Base-by-base conservation (phyloP, 2,797 vertebrate genomes). In the Lates japonicus region DNA sequence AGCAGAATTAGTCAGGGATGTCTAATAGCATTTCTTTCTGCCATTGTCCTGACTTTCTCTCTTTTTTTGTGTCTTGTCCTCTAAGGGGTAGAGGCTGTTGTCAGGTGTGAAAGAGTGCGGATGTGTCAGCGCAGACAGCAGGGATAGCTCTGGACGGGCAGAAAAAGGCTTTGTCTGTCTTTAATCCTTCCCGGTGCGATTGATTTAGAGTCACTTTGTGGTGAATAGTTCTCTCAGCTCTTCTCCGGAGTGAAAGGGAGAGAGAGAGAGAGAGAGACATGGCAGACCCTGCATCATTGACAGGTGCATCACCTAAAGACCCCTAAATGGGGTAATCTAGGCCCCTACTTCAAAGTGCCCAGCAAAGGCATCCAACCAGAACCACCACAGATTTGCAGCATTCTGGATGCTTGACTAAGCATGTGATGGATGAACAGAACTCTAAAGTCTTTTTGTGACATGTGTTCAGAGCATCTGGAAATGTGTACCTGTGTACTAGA, bases 151-250 rank as follows among this genome's bases (percentile, higher is more conserved):
- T 78, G 78, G 89, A 78, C 90, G 84, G 77, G 79, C 88, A 87
- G 69, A 90, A 87, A 92, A 85, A 86, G 82, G 78, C 89, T 83
- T 29, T 33, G 78, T 83, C 80, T 84, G 83, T 85, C 91, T 93
- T 90, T 92, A 92, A 93, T 87, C 87, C 90, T 87, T 88, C 77
- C 74, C 72, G 72, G 72, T 35, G 22, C 49, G 49, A 95, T 93
- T 92, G 94, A 94, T 94, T 95, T 90, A n/a, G 59, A 93, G 93
- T 94, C 92, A 86, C 87, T 90, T 86, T 76, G 69, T 46, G 5
- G 72, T 83, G 84, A 91, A 89, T 74, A 73, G 87, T 76, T 81
- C 82, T 87, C 92, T 91, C 83, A 88, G 86, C 67, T 81, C 67
- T 72, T 83, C 84, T 73, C 11, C 4, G 33, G 73, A 69, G 74